These are phyloP conservation scores for Clytia hemisphaerica DNA, from an alignment of 30 jellyfish, hydroid and myxozoan species.

Conservation along the genomic window DNA sequence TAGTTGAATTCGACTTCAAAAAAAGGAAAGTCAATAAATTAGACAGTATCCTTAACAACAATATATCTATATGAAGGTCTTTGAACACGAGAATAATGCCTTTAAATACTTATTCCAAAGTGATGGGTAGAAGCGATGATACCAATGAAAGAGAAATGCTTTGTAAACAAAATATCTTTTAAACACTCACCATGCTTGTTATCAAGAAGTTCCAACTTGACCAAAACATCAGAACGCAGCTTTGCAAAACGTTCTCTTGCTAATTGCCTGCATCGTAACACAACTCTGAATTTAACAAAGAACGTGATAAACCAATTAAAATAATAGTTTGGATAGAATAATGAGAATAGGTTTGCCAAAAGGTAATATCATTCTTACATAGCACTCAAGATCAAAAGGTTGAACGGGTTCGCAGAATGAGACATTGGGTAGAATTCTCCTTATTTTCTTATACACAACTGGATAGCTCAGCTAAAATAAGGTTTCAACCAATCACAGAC, in stretches of 20 bases:
- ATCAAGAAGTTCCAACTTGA: constrained; percentile 89
- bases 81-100: not conserved
- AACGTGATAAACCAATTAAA: too few species aligned
- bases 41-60: not conserved
- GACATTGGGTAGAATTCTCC: too few species aligned
- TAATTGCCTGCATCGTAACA: constrained; percentile 88
- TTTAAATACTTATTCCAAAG: not conserved
- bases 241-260: constrained; percentile 93
- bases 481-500: too few species aligned
- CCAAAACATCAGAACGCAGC: constrained; percentile 91
- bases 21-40: not conserved
- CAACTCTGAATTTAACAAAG: constrained; percentile 85
- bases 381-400: too few species aligned
- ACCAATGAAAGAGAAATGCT: not conserved
- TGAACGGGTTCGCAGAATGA: too few species aligned
- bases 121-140: not conserved
- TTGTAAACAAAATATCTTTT: not conserved
- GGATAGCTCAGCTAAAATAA: too few species aligned
- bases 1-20: not conserved
- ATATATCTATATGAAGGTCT: not conserved
- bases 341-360: too few species aligned
- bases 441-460: too few species aligned
- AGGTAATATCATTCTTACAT: too few species aligned
- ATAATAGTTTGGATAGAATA: too few species aligned
- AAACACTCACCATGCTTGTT: constrained; percentile 81